These are phyloP conservation scores for Coranthus polyacanthus DNA, from an alignment of 2,797 vertebrate species.

Conservation along the genomic window DNA sequence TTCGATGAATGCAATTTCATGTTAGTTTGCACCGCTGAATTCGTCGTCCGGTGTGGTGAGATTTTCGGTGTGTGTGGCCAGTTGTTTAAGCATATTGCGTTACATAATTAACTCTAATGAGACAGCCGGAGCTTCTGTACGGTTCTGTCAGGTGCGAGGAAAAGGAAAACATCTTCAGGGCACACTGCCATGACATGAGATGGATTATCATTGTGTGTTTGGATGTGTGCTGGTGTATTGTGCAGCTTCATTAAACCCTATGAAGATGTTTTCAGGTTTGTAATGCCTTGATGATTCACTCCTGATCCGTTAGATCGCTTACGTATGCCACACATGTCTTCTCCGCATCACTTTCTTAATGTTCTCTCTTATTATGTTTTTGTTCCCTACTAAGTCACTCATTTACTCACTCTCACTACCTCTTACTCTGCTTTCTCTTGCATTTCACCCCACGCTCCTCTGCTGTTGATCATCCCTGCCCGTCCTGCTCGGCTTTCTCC, in stretches of 20 bases:
- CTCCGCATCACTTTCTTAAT: neutral
- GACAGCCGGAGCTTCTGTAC: slow-evolving; percentile 23
- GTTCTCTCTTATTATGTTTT: neutral
- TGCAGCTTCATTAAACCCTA: slow-evolving; percentile 22
- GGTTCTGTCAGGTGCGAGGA: slow-evolving; percentile 25
- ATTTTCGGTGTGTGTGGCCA: slow-evolving; percentile 27
- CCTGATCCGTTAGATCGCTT: slow-evolving; percentile 10
- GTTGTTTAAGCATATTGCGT: slow-evolving; percentile 58
- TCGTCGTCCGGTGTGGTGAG: slow-evolving; percentile 17
- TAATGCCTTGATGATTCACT: slow-evolving; percentile 12
- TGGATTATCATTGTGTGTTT: neutral
- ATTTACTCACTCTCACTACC: too few species aligned
- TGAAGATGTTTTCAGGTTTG: slow-evolving; percentile 20
- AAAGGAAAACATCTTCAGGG: slow-evolving; percentile 41
- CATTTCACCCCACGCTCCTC: neutral
- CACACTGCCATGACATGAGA: neutral
- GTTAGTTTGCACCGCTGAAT: slow-evolving; percentile 25
- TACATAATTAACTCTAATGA: slow-evolving; percentile 55
- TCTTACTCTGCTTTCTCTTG: too few species aligned
- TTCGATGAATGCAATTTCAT: slow-evolving; percentile 25
- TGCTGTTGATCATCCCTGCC: neutral
- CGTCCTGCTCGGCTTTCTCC: neutral
- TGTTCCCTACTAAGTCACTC: slow-evolving; percentile 5
- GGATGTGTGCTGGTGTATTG: slow-evolving; percentile 1
- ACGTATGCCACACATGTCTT: neutral